These are phyloP conservation scores for Myrmecophaga tridactyla DNA, from an alignment of 2,113 vertebrate genomes.

Conservation along the genomic window DNA sequence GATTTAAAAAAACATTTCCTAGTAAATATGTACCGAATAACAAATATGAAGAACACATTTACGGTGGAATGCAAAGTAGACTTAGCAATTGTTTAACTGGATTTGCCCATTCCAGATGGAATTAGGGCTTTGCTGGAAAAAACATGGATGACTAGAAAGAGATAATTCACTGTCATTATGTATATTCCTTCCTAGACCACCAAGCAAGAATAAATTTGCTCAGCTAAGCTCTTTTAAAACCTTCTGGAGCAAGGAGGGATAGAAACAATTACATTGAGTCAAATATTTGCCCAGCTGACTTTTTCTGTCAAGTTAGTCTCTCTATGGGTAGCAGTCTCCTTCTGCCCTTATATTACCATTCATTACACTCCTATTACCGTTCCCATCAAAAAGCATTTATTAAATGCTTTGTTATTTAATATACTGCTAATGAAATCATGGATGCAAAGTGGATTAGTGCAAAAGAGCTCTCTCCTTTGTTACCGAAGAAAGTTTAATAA, in stretches of 20 bases:
- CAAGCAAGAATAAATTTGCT: slow-evolving; percentile 51
- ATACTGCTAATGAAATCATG: slow-evolving; percentile 16
- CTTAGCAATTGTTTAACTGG: slow-evolving; percentile 32
- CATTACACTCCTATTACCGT: not conserved
- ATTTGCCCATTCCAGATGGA: not conserved
- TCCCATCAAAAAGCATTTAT: not conserved
- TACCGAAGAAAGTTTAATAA: not conserved
- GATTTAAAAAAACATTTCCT: slow-evolving; percentile 4
- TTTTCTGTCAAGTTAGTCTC: slow-evolving; percentile 41
- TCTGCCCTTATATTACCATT: slow-evolving; percentile 12
- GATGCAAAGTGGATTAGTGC: not conserved
- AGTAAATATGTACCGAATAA: not conserved
- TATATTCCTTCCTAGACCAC: slow-evolving; percentile 32
- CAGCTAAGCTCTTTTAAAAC: slow-evolving; percentile 39
- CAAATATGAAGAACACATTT: slow-evolving; percentile 8
- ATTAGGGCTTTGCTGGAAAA: slow-evolving; percentile 13
- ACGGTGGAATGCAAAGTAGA: not conserved
- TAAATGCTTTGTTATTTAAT: not conserved
- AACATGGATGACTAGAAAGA: not conserved
- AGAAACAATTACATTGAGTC: slow-evolving; percentile 40
- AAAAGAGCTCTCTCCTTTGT: slow-evolving; percentile 10
- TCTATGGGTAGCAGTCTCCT: slow-evolving; percentile 22
- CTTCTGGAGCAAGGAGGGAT: slow-evolving; percentile 15
- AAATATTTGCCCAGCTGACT: slow-evolving; percentile 72
- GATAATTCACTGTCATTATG: not conserved